Conservation (phyloP, 2,113 vertebrate species). For the Globicephala melas region DNA sequence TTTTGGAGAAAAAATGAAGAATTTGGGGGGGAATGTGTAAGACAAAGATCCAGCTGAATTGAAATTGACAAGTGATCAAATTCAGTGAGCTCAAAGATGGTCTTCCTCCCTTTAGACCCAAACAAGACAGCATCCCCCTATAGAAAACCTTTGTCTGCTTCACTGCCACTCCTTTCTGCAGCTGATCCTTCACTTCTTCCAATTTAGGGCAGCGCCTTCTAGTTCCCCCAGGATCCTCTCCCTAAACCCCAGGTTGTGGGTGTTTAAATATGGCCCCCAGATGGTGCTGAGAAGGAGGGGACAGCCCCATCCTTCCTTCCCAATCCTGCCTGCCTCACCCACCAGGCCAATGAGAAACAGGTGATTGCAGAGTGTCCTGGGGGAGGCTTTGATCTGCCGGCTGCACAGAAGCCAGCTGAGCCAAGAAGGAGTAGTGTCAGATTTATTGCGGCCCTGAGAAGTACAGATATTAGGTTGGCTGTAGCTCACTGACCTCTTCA, state of each 20-base stretch:
- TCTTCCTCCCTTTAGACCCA: not conserved
- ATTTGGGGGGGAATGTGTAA: not conserved
- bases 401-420: conserved; percentile 84
- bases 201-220: not conserved
- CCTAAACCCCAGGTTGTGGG: conserved; percentile 59
- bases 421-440: conserved; percentile 79
- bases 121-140: not conserved
- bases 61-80: not conserved
- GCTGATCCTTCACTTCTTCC: not conserved
- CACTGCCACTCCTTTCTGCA: rapidly evolving
- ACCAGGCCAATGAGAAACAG: conserved; percentile 85
- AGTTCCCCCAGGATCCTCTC: not conserved
- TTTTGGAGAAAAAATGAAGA: not conserved
- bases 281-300: conserved; percentile 76
- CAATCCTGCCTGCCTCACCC: conserved; percentile 58
- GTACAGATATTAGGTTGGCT: conserved; percentile 85
- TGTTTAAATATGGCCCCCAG: conserved; percentile 77
- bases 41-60: not conserved
- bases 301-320: conserved; percentile 68
- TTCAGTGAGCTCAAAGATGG: not conserved
- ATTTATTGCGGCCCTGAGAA: conserved; percentile 86
- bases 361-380: conserved; percentile 75
- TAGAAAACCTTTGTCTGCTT: not conserved
- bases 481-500: conserved; percentile 86
- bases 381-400: conserved; percentile 84